phyloP scores from a whole-genome alignment of 2,113 vertebrate species.

The Brachypteracias leptosomus region DNA sequence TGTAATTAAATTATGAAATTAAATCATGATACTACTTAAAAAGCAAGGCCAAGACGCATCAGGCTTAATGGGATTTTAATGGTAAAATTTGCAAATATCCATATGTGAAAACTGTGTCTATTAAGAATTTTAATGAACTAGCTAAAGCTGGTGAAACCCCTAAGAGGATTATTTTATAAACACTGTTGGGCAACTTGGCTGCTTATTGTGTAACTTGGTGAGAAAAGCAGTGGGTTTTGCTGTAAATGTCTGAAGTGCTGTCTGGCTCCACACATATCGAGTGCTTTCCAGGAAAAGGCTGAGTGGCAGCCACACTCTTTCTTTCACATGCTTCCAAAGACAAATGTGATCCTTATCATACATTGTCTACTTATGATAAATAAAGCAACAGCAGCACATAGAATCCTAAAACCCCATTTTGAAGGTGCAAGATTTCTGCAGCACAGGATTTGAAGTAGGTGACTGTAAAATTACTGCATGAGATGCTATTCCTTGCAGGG shows the following conservation, averaged over 20 bases:
- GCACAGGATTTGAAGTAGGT: not conserved
- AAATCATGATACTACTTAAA: not conserved
- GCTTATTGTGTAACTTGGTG: not conserved
- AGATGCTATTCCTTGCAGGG: not conserved
- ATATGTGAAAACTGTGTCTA: not conserved
- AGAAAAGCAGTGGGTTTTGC: constrained; percentile 17
- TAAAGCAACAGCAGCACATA: not conserved
- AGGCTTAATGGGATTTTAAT: constrained; percentile 16
- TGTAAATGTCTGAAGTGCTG: not conserved
- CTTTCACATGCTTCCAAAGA: not conserved
- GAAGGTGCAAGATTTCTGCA: not conserved
- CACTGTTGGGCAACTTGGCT: not conserved
- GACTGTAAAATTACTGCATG: not conserved
- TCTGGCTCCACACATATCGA: rapidly evolving
- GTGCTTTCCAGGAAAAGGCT: not conserved
- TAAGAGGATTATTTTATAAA: constrained; percentile 13
- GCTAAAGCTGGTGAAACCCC: not conserved
- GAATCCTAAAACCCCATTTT: not conserved
- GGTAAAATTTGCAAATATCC: constrained; percentile 5
- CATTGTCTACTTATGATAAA: not conserved
- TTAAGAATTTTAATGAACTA: constrained; percentile 8
- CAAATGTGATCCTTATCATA: not conserved
- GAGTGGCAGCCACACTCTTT: not conserved
- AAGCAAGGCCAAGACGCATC: not conserved
- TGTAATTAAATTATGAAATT: not conserved